Percentiles rank a stretch among this genome's conserved stretches.
These are phyloP conservation scores for Vombatus ursinus DNA, from an alignment of 2,113 vertebrate species.

Conservation along the genomic window DNA sequence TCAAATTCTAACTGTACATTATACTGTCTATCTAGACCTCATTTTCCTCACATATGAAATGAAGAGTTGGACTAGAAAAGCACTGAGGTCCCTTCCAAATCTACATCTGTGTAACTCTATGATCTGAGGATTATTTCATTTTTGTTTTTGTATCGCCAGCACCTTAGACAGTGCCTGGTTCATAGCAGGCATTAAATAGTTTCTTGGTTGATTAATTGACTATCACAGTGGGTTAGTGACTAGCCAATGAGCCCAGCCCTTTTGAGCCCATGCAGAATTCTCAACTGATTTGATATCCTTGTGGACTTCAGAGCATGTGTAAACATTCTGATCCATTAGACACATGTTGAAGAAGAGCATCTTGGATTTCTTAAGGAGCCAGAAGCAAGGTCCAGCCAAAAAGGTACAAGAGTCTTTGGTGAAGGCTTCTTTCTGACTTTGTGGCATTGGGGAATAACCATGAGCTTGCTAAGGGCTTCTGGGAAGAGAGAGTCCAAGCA, in stretches of 20 bases:
- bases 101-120: neutral
- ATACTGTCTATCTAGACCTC: neutral
- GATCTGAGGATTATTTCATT: neutral
- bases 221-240: neutral
- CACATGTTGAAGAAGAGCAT: neutral
- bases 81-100: neutral
- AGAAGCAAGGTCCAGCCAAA: neutral
- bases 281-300: neutral
- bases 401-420: neutral
- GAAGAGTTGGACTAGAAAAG: neutral
- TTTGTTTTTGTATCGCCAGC: neutral
- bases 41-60: neutral
- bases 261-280: neutral
- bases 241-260: neutral
- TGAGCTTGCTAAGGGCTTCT: neutral
- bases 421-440: neutral
- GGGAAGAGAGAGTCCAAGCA: neutral
- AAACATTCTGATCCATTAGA: neutral
- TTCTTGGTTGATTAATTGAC: neutral
- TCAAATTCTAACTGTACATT: neutral
- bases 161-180: neutral
- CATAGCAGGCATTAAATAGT: neutral
- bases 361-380: neutral
- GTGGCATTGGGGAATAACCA: neutral
- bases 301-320: neutral